Conservation (phyloP, 2,888 invertebrate species). For the Macaria liturata region DNA sequence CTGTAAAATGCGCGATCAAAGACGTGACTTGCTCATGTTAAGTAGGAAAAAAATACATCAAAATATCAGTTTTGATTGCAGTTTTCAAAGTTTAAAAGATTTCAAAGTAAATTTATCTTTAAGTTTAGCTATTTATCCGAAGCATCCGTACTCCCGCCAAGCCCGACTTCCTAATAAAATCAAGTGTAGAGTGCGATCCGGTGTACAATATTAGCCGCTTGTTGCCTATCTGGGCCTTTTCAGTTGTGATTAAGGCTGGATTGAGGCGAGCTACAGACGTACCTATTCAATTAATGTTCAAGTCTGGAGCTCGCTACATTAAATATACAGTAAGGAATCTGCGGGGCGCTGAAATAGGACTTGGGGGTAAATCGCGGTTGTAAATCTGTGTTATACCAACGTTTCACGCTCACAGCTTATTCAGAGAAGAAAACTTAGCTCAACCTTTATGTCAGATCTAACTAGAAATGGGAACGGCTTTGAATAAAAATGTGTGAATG, state of each 20-base stretch:
- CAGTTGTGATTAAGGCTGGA: slow-evolving; percentile 76
- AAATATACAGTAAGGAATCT: slow-evolving; percentile 24
- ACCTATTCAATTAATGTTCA: slow-evolving; percentile 79
- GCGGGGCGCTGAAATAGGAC: slow-evolving; percentile 11
- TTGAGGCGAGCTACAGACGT: slow-evolving; percentile 75
- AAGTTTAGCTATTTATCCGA: not conserved
- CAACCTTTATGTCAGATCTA: too few relatives aligned
- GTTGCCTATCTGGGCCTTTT: slow-evolving; percentile 68
- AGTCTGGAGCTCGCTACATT: slow-evolving; percentile 46
- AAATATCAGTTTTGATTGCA: too few relatives aligned
- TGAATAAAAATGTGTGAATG: too few relatives aligned
- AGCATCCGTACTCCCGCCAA: too few relatives aligned
- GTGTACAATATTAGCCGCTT: slow-evolving; percentile 69
- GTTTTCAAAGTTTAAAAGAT: too few relatives aligned
- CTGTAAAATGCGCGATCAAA: too few relatives aligned
- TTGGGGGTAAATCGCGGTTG: slow-evolving; percentile 9
- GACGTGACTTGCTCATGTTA: too few relatives aligned
- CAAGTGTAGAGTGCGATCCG: slow-evolving; percentile 68
- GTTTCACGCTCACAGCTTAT: slow-evolving; percentile 2
- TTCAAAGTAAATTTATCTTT: too few relatives aligned
- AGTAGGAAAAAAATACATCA: too few relatives aligned
- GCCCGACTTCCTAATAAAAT: slow-evolving; percentile 48
- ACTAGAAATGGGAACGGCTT: too few relatives aligned
- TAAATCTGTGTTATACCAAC: slow-evolving; percentile 11
- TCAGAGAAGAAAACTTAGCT: not conserved